Evolutionary conservation across 2,888 invertebrate species (phyloP).

Genomic region (Temnothorax unifasciatus): DNA sequence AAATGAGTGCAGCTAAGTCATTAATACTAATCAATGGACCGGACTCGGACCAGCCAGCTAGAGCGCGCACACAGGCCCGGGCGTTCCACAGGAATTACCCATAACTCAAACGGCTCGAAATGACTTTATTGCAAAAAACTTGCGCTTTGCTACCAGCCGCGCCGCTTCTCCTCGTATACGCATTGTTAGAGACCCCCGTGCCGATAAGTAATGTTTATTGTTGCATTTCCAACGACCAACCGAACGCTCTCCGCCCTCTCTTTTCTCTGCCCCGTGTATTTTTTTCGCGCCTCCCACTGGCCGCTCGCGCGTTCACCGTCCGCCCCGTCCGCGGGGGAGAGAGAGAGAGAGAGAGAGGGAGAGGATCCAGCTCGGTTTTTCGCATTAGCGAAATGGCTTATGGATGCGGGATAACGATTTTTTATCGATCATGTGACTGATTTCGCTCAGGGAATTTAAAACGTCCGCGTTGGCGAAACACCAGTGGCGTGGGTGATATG

Average conservation of each 20-base stretch:
- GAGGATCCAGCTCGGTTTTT: conserved; percentile 78
- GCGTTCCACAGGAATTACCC: conserved; percentile 84
- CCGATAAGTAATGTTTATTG: conserved; percentile 86
- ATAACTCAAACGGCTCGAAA: conserved; percentile 85
- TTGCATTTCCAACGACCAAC: conserved; percentile 82
- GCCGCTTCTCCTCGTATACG: conserved; percentile 75
- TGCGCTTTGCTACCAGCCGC: conserved; percentile 80
- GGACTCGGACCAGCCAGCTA: conserved; percentile 62
- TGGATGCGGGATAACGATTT: conserved; percentile 72
- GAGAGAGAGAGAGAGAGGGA: conserved; percentile 39
- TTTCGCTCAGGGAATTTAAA: conserved; percentile 73
- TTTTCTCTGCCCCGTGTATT: conserved; percentile 37
- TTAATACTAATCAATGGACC: conserved; percentile 86
- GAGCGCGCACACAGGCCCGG: conserved; percentile 62
- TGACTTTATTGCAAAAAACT: conserved; percentile 86
- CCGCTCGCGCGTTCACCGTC: conserved; percentile 45
- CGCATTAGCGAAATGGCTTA: conserved; percentile 80
- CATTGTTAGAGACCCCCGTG: conserved; percentile 83
- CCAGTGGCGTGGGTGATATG: conserved; percentile 9
- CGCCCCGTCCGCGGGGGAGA: conserved; percentile 30
- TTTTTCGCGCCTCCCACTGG: conserved; percentile 54
- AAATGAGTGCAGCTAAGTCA: conserved; percentile 87
- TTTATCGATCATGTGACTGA: conserved; percentile 71
- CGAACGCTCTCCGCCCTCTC: conserved; percentile 62
- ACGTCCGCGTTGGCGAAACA: conserved; percentile 50